Evolutionary conservation across 2,113 vertebrate genomes (phyloP).

Genomic region (Arothron firmamentum): DNA sequence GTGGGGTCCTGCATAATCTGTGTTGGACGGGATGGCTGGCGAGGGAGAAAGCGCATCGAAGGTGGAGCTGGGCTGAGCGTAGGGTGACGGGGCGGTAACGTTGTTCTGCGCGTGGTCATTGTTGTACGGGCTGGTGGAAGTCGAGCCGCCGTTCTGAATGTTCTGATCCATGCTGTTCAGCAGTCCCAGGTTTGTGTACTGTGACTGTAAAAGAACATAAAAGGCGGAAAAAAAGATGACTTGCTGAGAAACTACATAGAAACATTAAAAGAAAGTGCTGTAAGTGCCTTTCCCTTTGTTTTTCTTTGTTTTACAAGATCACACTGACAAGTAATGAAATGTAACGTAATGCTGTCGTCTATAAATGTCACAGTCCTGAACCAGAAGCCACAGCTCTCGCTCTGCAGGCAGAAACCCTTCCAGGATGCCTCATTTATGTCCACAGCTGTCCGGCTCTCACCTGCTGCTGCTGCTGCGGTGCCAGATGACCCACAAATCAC

Average conservation of each 20-base stretch:
- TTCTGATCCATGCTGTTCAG: slow-evolving; percentile 98
- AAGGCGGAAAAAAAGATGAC: not conserved
- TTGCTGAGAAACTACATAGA: not conserved
- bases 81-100: slow-evolving; percentile 92
- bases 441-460: slow-evolving; percentile 80
- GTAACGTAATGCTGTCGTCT: slow-evolving; percentile 53
- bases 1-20: slow-evolving; percentile 95
- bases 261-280: not conserved
- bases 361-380: slow-evolving; percentile 82
- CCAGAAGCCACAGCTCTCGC: slow-evolving; percentile 77
- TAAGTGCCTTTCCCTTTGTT: not conserved
- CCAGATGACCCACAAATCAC: slow-evolving; percentile 49
- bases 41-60: slow-evolving; percentile 94
- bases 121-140: slow-evolving; percentile 96
- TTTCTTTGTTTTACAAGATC: no score
- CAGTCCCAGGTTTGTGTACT: slow-evolving; percentile 98
- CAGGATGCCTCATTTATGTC: slow-evolving; percentile 78
- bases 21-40: slow-evolving; percentile 98
- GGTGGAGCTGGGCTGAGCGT: slow-evolving; percentile 96
- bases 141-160: slow-evolving; percentile 94
- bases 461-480: slow-evolving; percentile 40
- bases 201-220: slow-evolving; percentile 74
- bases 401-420: slow-evolving; percentile 86
- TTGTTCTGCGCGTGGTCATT: slow-evolving; percentile 93
- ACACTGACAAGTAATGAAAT: no score